Percentiles rank a stretch among this genome's conserved stretches.
These are phyloP conservation scores for Dexiosoma caninum DNA, from an alignment of 2,888 invertebrate genomes.

Conservation along the genomic window DNA sequence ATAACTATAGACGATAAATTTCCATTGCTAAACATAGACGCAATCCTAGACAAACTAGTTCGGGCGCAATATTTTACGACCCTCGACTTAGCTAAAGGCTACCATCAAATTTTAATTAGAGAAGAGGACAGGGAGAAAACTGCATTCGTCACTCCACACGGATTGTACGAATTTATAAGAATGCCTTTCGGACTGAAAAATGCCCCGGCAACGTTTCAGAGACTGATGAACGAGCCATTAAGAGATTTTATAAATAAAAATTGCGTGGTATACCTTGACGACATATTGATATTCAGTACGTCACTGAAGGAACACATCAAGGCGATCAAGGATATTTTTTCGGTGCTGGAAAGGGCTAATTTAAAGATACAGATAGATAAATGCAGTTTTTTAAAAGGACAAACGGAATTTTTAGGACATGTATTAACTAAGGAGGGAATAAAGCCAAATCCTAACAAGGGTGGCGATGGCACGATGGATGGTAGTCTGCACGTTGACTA, in stretches of 20 bases:
- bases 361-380: slow-evolving; percentile 25
- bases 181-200: background rate
- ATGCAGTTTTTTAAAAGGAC: slow-evolving; percentile 20
- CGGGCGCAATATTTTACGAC: background rate
- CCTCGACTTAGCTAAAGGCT: background rate
- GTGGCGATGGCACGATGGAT: no score
- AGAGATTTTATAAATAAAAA: slow-evolving; percentile 6
- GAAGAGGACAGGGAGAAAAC: slow-evolving; percentile 11
- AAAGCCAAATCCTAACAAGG: background rate
- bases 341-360: background rate
- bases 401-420: slow-evolving; percentile 13
- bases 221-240: slow-evolving; percentile 9
- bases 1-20: background rate
- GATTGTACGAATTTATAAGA: background rate
- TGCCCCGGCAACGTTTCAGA: background rate
- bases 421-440: slow-evolving; percentile 4
- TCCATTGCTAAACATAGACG: no score
- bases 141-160: slow-evolving; percentile 7
- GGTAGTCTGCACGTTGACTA: no score
- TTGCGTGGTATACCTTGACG: slow-evolving; percentile 20
- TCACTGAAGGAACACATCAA: slow-evolving; percentile 6
- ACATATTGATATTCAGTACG: slow-evolving; percentile 8
- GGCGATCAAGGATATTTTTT: background rate
- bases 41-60: background rate
- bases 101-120: background rate